Conservation (phyloP, 2,113 vertebrate species). For the Phycodurus eques region DNA sequence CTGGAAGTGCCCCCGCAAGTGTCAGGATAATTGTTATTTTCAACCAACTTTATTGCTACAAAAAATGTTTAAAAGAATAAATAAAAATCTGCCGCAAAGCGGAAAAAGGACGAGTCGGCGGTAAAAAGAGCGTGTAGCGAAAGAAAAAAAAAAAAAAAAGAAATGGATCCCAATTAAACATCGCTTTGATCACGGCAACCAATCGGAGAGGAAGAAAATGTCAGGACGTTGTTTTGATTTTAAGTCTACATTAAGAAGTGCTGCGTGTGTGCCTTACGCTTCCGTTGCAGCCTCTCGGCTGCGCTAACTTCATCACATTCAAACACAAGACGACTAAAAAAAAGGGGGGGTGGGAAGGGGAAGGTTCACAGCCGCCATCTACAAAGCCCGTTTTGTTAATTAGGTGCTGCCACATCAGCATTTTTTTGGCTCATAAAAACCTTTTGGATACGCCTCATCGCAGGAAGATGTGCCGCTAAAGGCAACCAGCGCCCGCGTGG, state of each 20-base stretch:
- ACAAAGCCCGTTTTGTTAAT: conserved; percentile 81
- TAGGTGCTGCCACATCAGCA: conserved; percentile 85
- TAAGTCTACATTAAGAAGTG: conserved; percentile 69
- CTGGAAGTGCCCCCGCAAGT: not conserved
- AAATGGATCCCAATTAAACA: conserved; percentile 59
- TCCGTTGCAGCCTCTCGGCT: conserved; percentile 63
- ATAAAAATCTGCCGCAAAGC: not conserved
- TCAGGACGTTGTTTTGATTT: conserved; percentile 58
- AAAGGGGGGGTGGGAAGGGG: conserved; percentile 34
- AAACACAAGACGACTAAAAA: conserved; percentile 28
- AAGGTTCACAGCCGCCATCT: conserved; percentile 63
- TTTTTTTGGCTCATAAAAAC: conserved; percentile 77
- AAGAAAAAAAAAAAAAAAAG: conserved; percentile 6
- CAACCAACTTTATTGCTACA: not conserved
- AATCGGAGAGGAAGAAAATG: conserved; percentile 55
- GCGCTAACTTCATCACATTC: conserved; percentile 47
- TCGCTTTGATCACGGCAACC: conserved; percentile 66
- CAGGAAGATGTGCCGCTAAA: conserved; percentile 43
- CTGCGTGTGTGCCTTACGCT: conserved; percentile 59
- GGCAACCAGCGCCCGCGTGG: not conserved
- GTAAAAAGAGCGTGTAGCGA: not conserved
- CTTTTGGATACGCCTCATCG: conserved; percentile 77
- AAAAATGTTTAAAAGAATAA: not conserved
- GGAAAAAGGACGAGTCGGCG: not conserved
- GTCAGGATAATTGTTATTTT: not conserved